Base-by-base conservation (phyloP, 2,888 invertebrate genomes). In the Epistrophella euchroma region DNA sequence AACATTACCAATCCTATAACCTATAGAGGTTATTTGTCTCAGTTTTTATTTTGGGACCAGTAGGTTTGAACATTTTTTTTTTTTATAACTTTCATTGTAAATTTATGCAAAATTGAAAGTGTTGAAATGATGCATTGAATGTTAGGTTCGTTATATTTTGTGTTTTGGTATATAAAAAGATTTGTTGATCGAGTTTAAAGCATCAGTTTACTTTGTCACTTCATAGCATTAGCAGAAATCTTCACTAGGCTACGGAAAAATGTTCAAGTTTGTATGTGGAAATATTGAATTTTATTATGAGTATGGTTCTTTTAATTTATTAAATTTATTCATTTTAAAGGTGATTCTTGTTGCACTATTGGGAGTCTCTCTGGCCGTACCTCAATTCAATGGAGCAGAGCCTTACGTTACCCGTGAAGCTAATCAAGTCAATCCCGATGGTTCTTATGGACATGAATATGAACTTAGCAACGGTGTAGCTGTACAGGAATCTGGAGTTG, bases 401-500 rank as follows among this genome's bases (percentile, higher is more conserved):
- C 60, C 64, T 13, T 64, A 86, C 9, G 40, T 82, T 17, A 66
- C 52, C 4, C 82, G 71, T 13, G 60, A 73, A 19, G 52, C 37
- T 0, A 84, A 58, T 45, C 87, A 90, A 19, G 85, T 91, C 50
- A 47, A 84, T 6, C 89, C 89, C 13, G 94, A 94, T 77, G 90
- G 92, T 1, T 72, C 88, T n/a, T 95, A 91, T 91, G 55, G 89
- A 0, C 93, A 90, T 89, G 13, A 17, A 0, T 95, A 90, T 88
- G 91, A 94, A 81, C 95, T 95, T 87, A 93, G 92, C 68, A 95
- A 95, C 89, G 95, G 95, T 17, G 95, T 95, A 89, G 45, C 89
- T 1, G 94, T 90, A 13, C 93, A 94, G 88, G 95, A 94, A 89
- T 83, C 89, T 2, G 95, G 95, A 88, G 89, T 88, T n/a, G 91